Evolutionary conservation across 2,888 invertebrate genomes (phyloP), one percentile per base, ranked within the genome.

Genomic region (Thera obeliscata): DNA sequence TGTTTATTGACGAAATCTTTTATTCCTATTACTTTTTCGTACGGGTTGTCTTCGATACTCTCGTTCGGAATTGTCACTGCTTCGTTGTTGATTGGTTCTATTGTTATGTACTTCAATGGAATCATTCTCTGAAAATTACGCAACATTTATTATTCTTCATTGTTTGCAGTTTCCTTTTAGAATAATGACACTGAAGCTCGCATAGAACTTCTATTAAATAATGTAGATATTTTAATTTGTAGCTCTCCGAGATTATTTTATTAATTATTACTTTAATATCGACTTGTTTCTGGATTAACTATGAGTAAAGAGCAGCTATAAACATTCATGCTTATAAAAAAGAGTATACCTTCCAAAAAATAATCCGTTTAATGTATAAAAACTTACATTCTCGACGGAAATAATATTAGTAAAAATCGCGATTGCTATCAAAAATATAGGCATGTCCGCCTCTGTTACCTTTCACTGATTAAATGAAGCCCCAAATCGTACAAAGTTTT

Each of bases 81-180:
- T 56, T 78, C 75, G 56, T 78, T 77, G 11, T 68, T 66, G 12
- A 66, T 64, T 8, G 82, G 69, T 33, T 78, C 71, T 55, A 74
- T 74, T 9, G 78, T 78, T 48, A 77, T 76, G 69, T 80, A 82
- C 56, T 80, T 79, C 49, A 79, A 71, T 35, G 84, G 77, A 65
- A 89, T 62, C 79, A 87, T 81, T 78, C 81, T 82, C 89, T 90
- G 76, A 67, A 85, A 83, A 59, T 49, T 52, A 49, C 11, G 46
- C 1, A 4, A 11, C 1, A 22, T 58, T 62, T 22, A 50, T 50
- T 52, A 52, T 52, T 46, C 9, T 7, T 5, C 9, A 2, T 41
- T 41, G 5, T 41, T 41, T 41, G 41, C 7, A 41, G 4, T 41
- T 41, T 41, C 41, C 41, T 41, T 3, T 3, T 4, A 5, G 5